Evolutionary conservation across 2,113 vertebrate genomes (phyloP).

Genomic region (Colaptes auratus): DNA sequence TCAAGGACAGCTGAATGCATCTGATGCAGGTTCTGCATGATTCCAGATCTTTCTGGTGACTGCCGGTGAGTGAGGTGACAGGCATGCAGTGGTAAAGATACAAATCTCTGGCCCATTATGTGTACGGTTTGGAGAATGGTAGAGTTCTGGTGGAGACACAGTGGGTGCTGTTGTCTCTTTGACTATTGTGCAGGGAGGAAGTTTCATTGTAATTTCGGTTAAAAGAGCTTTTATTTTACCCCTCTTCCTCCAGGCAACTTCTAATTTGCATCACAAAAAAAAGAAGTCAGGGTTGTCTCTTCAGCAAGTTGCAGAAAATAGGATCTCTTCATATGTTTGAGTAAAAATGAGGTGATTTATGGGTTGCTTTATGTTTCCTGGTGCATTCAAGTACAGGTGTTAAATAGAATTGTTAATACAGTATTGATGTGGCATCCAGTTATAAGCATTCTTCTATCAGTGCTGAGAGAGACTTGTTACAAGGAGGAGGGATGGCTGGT

Average conservation of each 20-base stretch:
- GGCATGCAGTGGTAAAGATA: not conserved
- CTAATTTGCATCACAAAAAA: slow-evolving; percentile 33
- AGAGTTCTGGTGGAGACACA: not conserved
- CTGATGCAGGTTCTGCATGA: not conserved
- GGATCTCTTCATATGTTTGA: not conserved
- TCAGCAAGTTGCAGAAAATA: not conserved
- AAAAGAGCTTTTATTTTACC: not conserved
- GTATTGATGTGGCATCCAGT: not conserved
- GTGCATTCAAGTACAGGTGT: not conserved
- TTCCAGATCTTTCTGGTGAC: not conserved
- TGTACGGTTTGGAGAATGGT: rapidly evolving
- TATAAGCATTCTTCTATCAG: not conserved
- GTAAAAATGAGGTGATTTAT: not conserved
- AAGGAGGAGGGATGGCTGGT: not conserved
- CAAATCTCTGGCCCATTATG: too few species aligned
- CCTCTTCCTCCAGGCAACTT: not conserved
- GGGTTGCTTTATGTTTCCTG: not conserved
- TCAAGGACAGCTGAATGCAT: not conserved
- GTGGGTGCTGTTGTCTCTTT: not conserved
- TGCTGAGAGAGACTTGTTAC: not conserved
- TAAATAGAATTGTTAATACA: not conserved
- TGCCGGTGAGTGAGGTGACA: not conserved
- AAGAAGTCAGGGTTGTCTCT: not conserved
- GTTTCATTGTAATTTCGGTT: not conserved
- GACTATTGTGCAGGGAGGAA: not conserved